A percentile compares a stretch with the other conserved stretches of the same genome.
Conservation (phyloP, 2,113 vertebrate species). For the Scomber scombrus region DNA sequence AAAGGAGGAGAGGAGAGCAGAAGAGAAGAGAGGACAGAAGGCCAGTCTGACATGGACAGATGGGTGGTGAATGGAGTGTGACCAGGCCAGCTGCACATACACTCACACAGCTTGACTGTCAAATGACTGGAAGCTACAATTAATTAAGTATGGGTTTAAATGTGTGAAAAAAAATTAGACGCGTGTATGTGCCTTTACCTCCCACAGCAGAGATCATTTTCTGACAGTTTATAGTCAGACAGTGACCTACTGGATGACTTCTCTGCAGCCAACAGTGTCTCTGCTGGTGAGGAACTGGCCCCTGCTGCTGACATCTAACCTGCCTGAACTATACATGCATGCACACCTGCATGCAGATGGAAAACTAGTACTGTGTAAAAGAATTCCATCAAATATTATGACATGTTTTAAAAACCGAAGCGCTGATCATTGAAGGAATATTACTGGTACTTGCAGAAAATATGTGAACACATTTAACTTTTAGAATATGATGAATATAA, state of each 20-base stretch:
- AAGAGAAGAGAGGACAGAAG: slow-evolving; percentile 40
- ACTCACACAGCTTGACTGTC: slow-evolving; percentile 74
- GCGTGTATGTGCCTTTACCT: slow-evolving; percentile 59
- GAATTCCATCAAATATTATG: background rate
- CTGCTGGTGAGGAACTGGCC: slow-evolving; percentile 27
- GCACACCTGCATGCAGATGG: background rate
- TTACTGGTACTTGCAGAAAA: background rate
- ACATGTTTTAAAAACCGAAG: background rate
- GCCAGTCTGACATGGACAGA: slow-evolving; percentile 77
- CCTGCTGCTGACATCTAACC: slow-evolving; percentile 28
- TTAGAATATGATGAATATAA: too few relatives aligned
- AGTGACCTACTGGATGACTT: slow-evolving; percentile 44
- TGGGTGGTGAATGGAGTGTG: slow-evolving; percentile 81
- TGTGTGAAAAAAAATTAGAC: slow-evolving; percentile 66
- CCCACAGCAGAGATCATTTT: slow-evolving; percentile 54
- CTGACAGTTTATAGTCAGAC: slow-evolving; percentile 46
- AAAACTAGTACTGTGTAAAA: background rate
- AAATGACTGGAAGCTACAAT: slow-evolving; percentile 81
- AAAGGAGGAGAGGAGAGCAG: slow-evolving; percentile 36
- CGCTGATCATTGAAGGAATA: background rate
- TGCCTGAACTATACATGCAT: background rate
- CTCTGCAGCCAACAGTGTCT: slow-evolving; percentile 39
- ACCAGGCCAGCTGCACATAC: slow-evolving; percentile 77
- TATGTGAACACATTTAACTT: background rate
- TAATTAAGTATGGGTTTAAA: slow-evolving; percentile 78